Base-by-base conservation (phyloP, 1,140 invertebrate genomes). In the Scaptomyza hsui region DNA sequence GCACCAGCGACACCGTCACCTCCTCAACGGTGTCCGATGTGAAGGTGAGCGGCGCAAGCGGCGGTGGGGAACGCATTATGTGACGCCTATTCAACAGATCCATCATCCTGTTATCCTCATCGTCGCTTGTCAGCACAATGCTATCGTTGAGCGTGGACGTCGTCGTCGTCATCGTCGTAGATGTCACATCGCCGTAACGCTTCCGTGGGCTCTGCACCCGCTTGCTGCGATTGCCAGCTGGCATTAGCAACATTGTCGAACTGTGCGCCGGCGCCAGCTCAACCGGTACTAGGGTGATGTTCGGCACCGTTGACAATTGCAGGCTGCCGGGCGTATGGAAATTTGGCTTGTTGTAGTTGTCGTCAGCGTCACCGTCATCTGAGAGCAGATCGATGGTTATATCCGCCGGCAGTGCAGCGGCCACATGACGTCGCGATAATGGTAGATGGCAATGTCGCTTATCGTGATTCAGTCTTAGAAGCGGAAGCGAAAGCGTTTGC, bases 301-400 rank as follows among this genome's bases (percentile, higher is more conserved):
- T 73, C 10, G 76, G 76, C 42, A 73, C 37, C n/a, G 48, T 37
- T 3, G 70, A 61, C 9, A 72, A 9, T 7, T 59, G 67, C 9
- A 73, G 44, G 10, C 35, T 48, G 9, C 29, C 42, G 3, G 13
- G 32, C 21, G 21, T 5, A n/a, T 44, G 45, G 26, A 37, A 26
- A 10, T 21, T 32, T 18, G 9, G 12, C 32, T 21, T 29, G 41
- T 37, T 47, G 42, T 13, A 21, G 18, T n/a, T 19, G 6, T 21
- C 16, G 21, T 29, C 19, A 10, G 37, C 6, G n/a, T 32, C 47
- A 2, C 65, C 51, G 2, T 90, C 83, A 18, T 90, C 89, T n/a
- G 89, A 90, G 3, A 90, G 56, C 26, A 90, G 47, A 44, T 90
- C 78, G 12, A 90, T 90, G n/a, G 89, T 90, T n/a, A 90, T 75